Conservation (phyloP, 2,113 vertebrate species). For the Asarcornis scutulata region DNA sequence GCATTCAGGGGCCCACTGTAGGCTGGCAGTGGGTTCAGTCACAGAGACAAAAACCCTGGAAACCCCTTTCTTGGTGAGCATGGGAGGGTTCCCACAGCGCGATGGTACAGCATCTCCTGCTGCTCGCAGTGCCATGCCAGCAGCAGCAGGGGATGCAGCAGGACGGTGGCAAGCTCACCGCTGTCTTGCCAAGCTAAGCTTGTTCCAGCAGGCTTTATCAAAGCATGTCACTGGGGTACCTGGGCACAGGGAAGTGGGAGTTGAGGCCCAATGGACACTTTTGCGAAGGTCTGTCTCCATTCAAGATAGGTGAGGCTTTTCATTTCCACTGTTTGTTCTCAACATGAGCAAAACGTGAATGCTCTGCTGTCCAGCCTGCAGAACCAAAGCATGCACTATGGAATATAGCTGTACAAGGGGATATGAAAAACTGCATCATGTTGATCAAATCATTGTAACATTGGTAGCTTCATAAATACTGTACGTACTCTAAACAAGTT, state of each 20-base stretch:
- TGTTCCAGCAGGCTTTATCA: neutral
- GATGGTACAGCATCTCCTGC: rapidly evolving
- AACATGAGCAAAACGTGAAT: conserved; percentile 58
- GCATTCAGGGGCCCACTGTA: neutral
- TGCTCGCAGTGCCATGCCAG: neutral
- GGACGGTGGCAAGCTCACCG: neutral
- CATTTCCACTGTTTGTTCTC: conserved; percentile 34
- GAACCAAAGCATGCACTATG: conserved; percentile 79
- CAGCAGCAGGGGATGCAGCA: neutral
- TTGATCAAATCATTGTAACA: conserved; percentile 80
- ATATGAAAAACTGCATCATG: conserved; percentile 71
- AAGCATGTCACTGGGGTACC: neutral
- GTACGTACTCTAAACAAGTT: conserved; percentile 83
- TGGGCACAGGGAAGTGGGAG: neutral
- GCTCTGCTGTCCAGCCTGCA: conserved; percentile 63
- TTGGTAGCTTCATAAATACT: conserved; percentile 87
- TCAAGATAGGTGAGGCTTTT: neutral
- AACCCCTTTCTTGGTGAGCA: neutral
- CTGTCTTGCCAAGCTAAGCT: neutral
- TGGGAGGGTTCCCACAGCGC: neutral
- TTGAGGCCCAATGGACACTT: neutral
- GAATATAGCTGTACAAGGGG: conserved; percentile 76
- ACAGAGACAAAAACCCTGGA: neutral
- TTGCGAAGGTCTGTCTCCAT: neutral
- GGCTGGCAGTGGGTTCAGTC: neutral